These are phyloP conservation scores for Bursaphelenchus okinawaensis DNA, from an alignment of 2,888 invertebrate species.

Conservation along the genomic window DNA sequence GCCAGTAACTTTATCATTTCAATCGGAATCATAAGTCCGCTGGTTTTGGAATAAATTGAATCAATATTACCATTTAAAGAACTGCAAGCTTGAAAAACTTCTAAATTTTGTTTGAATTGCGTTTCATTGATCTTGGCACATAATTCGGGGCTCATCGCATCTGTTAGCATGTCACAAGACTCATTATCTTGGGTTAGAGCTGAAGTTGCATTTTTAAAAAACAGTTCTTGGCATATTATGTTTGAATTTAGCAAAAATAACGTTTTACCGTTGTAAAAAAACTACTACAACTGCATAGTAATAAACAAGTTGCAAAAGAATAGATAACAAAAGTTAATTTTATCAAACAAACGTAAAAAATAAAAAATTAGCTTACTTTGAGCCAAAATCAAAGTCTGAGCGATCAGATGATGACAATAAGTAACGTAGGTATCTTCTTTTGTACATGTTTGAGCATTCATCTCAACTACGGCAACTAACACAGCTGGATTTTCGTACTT, in stretches of 20 bases:
- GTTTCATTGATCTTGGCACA: not conserved
- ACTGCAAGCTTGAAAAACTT: not conserved
- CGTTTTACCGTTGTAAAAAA: no score
- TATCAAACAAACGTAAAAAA: not conserved
- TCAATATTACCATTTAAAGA: constrained; percentile 11
- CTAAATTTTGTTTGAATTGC: not conserved
- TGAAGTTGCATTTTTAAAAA: constrained; percentile 13
- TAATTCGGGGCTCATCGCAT: constrained; percentile 9
- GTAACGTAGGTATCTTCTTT: constrained; percentile 26
- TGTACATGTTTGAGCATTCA: constrained; percentile 32
- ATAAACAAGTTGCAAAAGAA: not conserved
- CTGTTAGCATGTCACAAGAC: not conserved
- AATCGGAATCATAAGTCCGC: constrained; percentile 46
- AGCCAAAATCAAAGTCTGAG: constrained; percentile 47
- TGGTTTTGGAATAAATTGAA: constrained; percentile 39
- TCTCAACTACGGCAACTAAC: constrained; percentile 47
- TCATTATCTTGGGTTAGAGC: constrained; percentile 18
- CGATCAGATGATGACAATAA: constrained; percentile 47
- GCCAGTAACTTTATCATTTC: constrained; percentile 43
- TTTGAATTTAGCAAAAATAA: no score
- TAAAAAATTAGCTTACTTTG: constrained; percentile 31
- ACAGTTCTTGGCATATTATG: no score
- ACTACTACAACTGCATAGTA: no score
- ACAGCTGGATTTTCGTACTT: constrained; percentile 37
- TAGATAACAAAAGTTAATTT: not conserved